Base-by-base conservation (phyloP, 2,888 invertebrate species). In the Trichogramma dendrolimi region DNA sequence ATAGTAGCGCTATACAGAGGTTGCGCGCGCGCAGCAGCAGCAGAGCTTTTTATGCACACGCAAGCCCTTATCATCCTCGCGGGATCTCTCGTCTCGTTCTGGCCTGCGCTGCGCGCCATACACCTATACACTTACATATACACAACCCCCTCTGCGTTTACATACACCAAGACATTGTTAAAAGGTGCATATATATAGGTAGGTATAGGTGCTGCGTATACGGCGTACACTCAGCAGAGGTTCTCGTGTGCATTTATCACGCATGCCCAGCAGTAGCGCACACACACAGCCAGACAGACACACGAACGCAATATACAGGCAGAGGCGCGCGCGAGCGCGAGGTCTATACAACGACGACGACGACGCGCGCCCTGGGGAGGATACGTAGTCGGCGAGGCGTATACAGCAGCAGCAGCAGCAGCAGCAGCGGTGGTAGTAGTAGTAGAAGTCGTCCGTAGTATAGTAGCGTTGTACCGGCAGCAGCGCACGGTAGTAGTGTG, bases 391-490 rank as follows among this genome's bases (percentile, higher is more conserved):
- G 27, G 27, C 27, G 27, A 27, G 27, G 48, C 52, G 55, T 38
- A 39, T 41, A 46, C 55, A 42, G 51, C 38, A 46, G 7, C 46
- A 42, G 50, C 60, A 63, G 56, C 61, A 60, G 58, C 64, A 65
- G 14, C 14, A 27, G 27, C 27, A 2, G 27, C 65, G 57, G 66
- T 58, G 66, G 67, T 72, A 73, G 71, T 73, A 73, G 71, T 72
- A 72, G 72, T 8, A 10, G n/a, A 8, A 72, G 73, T 73, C 69
- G 70, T 69, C 71, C 71, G 70, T 71, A 71, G 71, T 70, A 67
- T 67, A 71, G 71, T 63, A 67, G 59, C 61, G 66, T 65, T 54
- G 63, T 61, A 61, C 49, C 49, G 27, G 58, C 51, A 51, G 10
- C 51, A n/a, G 8, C 27, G 11, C n/a, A n/a, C 51, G 51, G 8